phyloP scores from a whole-genome alignment of 2,113 vertebrate genomes.

The Aldabrachelys gigantea region DNA sequence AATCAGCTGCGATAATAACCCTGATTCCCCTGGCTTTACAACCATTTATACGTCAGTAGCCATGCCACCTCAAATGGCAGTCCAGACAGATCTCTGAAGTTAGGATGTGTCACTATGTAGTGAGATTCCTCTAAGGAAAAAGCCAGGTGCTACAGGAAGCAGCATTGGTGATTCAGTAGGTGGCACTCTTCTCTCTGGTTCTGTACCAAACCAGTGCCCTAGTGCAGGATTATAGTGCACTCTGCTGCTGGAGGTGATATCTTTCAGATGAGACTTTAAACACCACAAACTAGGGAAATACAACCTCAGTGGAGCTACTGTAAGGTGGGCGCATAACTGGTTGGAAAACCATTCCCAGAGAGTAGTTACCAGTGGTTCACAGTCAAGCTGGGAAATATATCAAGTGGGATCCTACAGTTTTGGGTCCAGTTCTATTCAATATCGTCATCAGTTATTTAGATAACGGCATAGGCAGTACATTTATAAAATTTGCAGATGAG shows the following conservation, averaged over 20 bases:
- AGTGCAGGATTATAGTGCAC: not conserved
- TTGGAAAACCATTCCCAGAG: too few relatives aligned
- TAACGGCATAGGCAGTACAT: too few relatives aligned
- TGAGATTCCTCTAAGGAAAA: constrained; percentile 6
- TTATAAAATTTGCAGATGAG: too few relatives aligned
- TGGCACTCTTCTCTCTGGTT: not conserved
- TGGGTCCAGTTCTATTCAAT: too few relatives aligned
- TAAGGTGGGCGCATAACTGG: too few relatives aligned
- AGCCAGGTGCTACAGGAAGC: not conserved
- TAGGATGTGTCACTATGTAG: not conserved
- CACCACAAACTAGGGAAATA: too few relatives aligned
- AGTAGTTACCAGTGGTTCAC: too few relatives aligned
- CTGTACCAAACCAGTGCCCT: not conserved
- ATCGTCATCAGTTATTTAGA: too few relatives aligned
- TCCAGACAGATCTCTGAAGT: rapidly evolving
- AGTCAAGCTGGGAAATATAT: too few relatives aligned
- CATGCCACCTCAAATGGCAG: rapidly evolving
- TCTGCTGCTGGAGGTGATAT: not conserved
- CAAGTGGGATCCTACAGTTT: too few relatives aligned
- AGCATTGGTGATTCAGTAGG: not conserved
- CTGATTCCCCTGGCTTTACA: not conserved
- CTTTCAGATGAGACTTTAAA: not conserved
- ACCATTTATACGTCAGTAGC: not conserved
- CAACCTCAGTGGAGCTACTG: too few relatives aligned
- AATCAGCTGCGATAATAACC: not conserved